A percentile compares a stretch with the other conserved stretches of the same genome.
Evolutionary conservation across 2,797 vertebrate genomes (phyloP).

Genomic region (Malurus splendens): DNA sequence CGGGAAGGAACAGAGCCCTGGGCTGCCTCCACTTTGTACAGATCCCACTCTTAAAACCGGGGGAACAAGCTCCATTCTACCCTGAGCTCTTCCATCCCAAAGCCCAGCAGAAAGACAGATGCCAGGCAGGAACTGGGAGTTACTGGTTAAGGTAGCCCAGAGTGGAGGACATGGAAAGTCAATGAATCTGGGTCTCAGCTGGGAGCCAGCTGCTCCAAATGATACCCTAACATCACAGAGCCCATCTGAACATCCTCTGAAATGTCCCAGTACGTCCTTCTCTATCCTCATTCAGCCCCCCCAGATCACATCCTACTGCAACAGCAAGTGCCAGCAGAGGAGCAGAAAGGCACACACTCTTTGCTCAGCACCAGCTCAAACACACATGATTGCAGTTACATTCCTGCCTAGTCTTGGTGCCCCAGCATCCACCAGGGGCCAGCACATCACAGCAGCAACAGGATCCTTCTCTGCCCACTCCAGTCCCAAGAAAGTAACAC

Average conservation of each 20-base stretch:
- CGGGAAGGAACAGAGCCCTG: not conserved
- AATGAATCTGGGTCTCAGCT: not conserved
- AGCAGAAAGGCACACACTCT: rapidly evolving
- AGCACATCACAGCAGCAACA: not conserved
- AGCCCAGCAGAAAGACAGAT: not conserved
- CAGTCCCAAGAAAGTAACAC: not conserved
- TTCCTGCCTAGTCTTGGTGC: not conserved
- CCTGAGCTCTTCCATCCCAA: not conserved
- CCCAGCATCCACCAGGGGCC: not conserved
- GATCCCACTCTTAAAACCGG: not conserved
- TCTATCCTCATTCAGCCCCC: not conserved
- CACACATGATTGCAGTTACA: not conserved
- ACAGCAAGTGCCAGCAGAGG: not conserved
- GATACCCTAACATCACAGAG: not conserved
- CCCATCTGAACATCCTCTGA: not conserved
- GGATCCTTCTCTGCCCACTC: not conserved
- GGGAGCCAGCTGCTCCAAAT: not conserved
- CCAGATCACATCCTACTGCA: not conserved
- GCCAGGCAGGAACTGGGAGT: not conserved
- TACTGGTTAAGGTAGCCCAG: not conserved
- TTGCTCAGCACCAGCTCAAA: not conserved
- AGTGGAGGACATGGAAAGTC: not conserved
- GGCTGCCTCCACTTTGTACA: not conserved
- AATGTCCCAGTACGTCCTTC: not conserved
- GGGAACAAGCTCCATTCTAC: not conserved